Conservation (phyloP, 35 echinoderm and acorn worm species). For the Amphiura filiformis region DNA sequence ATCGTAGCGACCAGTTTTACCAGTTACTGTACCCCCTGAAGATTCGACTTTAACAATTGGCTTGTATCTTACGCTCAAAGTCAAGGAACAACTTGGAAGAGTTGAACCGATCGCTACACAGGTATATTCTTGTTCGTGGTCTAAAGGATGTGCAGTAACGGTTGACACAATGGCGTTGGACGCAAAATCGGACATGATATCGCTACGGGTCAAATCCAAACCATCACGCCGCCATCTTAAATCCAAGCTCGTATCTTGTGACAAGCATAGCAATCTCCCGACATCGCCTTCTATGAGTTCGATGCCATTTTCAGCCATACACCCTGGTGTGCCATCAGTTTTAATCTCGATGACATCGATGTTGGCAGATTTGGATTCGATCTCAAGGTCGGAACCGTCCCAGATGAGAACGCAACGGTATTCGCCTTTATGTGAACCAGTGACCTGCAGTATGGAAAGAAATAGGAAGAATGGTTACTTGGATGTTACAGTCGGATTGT, state of each 20-base stretch:
- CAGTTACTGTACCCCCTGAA: not conserved
- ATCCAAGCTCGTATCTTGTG: not conserved
- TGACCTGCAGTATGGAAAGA: not conserved
- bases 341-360: not conserved
- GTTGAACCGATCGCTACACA: not conserved
- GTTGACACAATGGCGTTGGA: not conserved
- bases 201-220: not conserved
- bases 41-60: slow-evolving; percentile 9
- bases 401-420: not conserved
- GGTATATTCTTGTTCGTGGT: not conserved
- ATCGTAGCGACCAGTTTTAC: not conserved
- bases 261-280: not conserved
- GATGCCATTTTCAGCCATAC: not conserved
- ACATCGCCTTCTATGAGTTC: not conserved
- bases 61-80: not conserved
- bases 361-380: not conserved
- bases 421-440: not conserved
- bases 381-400: not conserved
- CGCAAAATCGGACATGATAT: not conserved
- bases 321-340: not conserved
- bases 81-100: not conserved
- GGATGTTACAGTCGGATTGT: too few species aligned
- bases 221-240: not conserved
- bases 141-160: not conserved
- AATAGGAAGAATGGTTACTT: too few species aligned